Percentiles rank a stretch among this genome's conserved stretches.
These are phyloP conservation scores for Apistogramma diplotaenia DNA, from an alignment of 2,113 vertebrate genomes.

Conservation along the genomic window DNA sequence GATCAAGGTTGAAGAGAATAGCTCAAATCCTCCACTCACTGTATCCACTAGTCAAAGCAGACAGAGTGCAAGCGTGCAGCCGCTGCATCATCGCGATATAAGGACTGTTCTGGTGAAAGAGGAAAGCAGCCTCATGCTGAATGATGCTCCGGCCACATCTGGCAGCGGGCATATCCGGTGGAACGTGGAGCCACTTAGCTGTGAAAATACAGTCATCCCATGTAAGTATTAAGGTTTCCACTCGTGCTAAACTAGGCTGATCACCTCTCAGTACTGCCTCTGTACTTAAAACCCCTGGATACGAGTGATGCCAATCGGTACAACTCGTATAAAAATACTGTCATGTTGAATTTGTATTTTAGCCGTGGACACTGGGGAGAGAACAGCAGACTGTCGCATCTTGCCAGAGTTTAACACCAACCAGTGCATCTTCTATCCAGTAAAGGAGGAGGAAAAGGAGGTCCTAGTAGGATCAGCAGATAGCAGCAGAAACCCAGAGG, in stretches of 20 bases:
- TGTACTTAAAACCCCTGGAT: neutral
- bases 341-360: neutral
- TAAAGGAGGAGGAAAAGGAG: slow-evolving; percentile 78
- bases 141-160: slow-evolving; percentile 39
- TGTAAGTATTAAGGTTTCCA: slow-evolving; percentile 47
- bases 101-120: slow-evolving; percentile 74
- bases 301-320: fast-evolving
- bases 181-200: slow-evolving; percentile 51
- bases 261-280: neutral
- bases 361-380: slow-evolving; percentile 40
- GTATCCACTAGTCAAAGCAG: slow-evolving; percentile 1
- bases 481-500: slow-evolving; percentile 17
- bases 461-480: slow-evolving; percentile 55
- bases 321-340: neutral
- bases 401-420: slow-evolving; percentile 54
- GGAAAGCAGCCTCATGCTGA: slow-evolving; percentile 56
- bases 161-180: slow-evolving; percentile 45
- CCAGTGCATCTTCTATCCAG: slow-evolving; percentile 79
- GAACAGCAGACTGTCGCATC: slow-evolving; percentile 3
- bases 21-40: neutral
- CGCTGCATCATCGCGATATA: slow-evolving; percentile 50
- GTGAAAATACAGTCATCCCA: slow-evolving; percentile 15
- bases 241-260: neutral
- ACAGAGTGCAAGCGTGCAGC: slow-evolving; percentile 7
- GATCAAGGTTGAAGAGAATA: slow-evolving; percentile 68